These are phyloP conservation scores for Sanderia malayensis DNA, from an alignment of 30 jellyfish, hydroid and myxozoan species.

Conservation along the genomic window DNA sequence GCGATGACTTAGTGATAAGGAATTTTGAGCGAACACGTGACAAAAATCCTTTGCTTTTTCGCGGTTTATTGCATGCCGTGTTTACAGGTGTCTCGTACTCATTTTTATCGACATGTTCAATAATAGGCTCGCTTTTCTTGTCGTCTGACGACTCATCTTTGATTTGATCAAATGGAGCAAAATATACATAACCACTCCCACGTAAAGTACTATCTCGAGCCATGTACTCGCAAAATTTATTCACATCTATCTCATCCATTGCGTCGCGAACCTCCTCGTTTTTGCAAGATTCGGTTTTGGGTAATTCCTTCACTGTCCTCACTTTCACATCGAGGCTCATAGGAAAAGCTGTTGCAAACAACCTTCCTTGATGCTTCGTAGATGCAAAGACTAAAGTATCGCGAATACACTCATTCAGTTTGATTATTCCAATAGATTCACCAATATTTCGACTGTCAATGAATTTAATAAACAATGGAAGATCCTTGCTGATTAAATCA, in stretches of 20 bases:
- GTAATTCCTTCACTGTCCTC: conserved; percentile 10
- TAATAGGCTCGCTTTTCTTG: not conserved
- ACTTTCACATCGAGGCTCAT: conserved; percentile 42
- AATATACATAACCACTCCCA: conserved; percentile 32
- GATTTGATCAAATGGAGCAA: conserved; percentile 26
- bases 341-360: conserved; percentile 43
- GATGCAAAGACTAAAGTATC: conserved; percentile 43
- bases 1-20: conserved; percentile 23
- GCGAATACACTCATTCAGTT: conserved; percentile 21
- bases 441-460: conserved; percentile 21
- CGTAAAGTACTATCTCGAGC: conserved; percentile 3
- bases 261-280: not conserved
- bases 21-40: conserved; percentile 34
- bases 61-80: conserved; percentile 6
- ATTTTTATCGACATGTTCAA: not conserved
- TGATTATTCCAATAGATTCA: conserved; percentile 40
- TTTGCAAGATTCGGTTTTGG: not conserved
- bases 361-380: conserved; percentile 25
- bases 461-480: conserved; percentile 48
- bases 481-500: conserved; percentile 28
- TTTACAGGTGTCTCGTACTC: conserved; percentile 20
- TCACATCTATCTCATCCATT: conserved; percentile 11
- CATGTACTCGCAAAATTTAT: conserved; percentile 36
- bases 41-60: conserved; percentile 46
- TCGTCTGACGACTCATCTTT: not conserved